Evolutionary conservation across 1,140 invertebrate species (phyloP), one percentile per base, ranked within the genome.

Genomic region (Trichoplusia ni): DNA sequence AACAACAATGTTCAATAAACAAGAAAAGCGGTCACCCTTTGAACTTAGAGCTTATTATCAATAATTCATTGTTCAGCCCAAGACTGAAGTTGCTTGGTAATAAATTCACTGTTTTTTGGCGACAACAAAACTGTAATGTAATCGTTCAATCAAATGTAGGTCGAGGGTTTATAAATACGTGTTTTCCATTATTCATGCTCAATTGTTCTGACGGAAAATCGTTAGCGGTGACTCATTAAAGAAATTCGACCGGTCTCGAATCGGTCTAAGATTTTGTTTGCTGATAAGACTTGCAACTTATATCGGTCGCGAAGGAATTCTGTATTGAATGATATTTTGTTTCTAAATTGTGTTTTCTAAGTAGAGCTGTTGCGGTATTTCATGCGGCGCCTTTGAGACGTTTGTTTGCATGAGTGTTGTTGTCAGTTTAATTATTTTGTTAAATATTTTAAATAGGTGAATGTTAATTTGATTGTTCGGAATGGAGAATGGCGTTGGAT

Each of bases 141-240:
- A 56, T 56, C 19, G 23, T 25, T 21, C 9, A 53, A 7, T 42
- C 44, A 85, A 75, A 89, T 83, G 74, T 89, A 71, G 84, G 79
- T 70, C 78, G 70, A 53, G 77, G 65, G 71, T 68, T n/a, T n/a
- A n/a, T n/a, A n/a, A 60, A 64, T 77, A 79, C 79, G 76, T 76
- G 77, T 62, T 72, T 71, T 89, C 77, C 80, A 90, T 90, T 84
- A 89, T 89, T 89, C 84, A 87, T 87, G 78, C 69, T 51, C 78
- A 71, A 83, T 84, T 82, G 78, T 80, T 75, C 74, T 83, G 79
- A 88, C 79, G 79, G 73, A 87, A 86, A 87, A 85, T 86, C 77
- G 81, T 89, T 88, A 84, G 74, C 67, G 37, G 64, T 89, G 86
- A 86, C 69, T 89, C 87, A 87, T 90, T 88, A 83, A 83, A 86